Evolutionary conservation across 2,888 invertebrate genomes (phyloP), one percentile per base, ranked within the genome.

Genomic region (Ectemnius continuus): DNA sequence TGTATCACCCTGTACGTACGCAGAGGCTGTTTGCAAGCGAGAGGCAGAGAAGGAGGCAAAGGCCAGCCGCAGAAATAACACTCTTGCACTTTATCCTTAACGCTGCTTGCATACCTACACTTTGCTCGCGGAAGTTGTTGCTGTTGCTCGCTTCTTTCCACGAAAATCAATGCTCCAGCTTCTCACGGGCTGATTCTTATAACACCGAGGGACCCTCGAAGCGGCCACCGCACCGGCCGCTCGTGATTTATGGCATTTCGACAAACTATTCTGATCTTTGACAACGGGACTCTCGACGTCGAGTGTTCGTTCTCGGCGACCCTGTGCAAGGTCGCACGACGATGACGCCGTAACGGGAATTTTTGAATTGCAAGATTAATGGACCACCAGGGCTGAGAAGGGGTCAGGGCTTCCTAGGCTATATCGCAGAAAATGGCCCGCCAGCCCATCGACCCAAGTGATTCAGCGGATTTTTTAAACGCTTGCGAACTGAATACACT

Each of bases 61-160:
- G 36, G 36, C 62, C 73, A 66, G 77, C 73, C 80, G 75, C 84
- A 82, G 36, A 36, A 83, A 85, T 82, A 88, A 85, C 85, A 84
- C 74, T 84, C 85, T 86, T 85, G 81, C 85, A 84, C 80, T 83
- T 85, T 84, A 82, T 84, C 80, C 84, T 84, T 80, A 79, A 81
- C 77, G 76, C 56, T 58, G 26, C 52, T 57, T n/a, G 56, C 18
- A 58, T 26, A 57, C 23, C 36, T 47, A 36, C 16, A 11, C 52
- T 6, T 52, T 52, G 4, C 52, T 52, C 4, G 16, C 52, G 52
- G 52, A 52, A 36, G 36, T 52, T 48, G 48, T 2, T 16, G 52
- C 26, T 58, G 14, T 26, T 20, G 18, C 18, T 4, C 13, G 46
- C 11, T 48, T 72, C 45, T 59, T 65, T 60, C 23, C 57, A 64